phyloP scores from a whole-genome alignment of 2,888 invertebrate species.

The Parelbella ahira region DNA sequence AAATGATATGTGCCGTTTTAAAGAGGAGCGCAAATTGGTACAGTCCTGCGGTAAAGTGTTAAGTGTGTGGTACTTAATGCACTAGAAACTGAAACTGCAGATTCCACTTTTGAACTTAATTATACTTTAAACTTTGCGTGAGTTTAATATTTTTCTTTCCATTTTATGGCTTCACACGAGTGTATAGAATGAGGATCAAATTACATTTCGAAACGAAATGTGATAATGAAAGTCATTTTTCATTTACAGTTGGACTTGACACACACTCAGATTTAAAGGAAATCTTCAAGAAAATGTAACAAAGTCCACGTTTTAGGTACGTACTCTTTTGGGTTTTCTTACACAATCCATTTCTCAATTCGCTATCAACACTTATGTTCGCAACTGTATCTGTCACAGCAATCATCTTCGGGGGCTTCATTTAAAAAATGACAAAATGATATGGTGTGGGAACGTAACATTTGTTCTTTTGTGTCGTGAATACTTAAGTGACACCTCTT shows the following conservation, averaged over 20 bases:
- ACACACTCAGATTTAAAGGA: no score
- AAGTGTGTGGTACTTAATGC: slow-evolving; percentile 5
- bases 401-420: slow-evolving; percentile 47
- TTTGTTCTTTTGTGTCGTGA: slow-evolving; percentile 46
- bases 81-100: slow-evolving; percentile 1
- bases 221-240: no score
- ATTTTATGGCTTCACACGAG: no score
- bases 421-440: slow-evolving; percentile 55
- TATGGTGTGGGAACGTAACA: slow-evolving; percentile 43
- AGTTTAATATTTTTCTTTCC: no score
- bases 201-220: no score
- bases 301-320: no score
- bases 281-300: no score
- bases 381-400: slow-evolving; percentile 43
- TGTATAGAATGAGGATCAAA: no score
- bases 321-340: no score
- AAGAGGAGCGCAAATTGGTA: slow-evolving; percentile 35
- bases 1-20: slow-evolving; percentile 35
- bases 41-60: slow-evolving; percentile 29
- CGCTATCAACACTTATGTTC: slow-evolving; percentile 31
- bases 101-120: slow-evolving; percentile 6
- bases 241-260: no score
- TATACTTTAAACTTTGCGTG: not conserved
- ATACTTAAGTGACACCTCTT: slow-evolving; percentile 61
- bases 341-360: no score